Base-by-base conservation (phyloP, 2,888 invertebrate species). In the Drosophila ezoana region DNA sequence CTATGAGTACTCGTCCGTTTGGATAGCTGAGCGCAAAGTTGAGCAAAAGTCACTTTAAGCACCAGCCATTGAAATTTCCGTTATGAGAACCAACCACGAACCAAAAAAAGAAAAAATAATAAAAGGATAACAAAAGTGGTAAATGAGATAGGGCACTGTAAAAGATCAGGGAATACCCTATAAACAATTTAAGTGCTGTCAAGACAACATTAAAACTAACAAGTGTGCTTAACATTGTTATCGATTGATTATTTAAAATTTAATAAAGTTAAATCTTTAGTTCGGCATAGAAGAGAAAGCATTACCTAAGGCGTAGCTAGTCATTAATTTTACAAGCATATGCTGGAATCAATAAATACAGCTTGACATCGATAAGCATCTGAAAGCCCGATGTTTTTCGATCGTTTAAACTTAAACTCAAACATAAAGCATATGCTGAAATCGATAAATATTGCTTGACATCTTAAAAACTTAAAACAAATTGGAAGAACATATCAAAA, bases 1-100 rank as follows among this genome's bases (percentile, higher is more conserved):
- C 76, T 72, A 65, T 59, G 65, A 82, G 77, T 69, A 66, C 76
- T 64, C 74, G 40, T 51, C 72, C 70, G 66, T 79, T 85, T 87
- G 73, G 76, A 70, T 67, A 78, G 84, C 68, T 49, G 81, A 72
- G 82, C 70, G 66, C 56, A 69, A 81, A 86, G 84, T 86, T 87
- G 83, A 81, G 82, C 83, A 85, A 87, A 87, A 87, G 88, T 87
- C 86, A 79, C 80, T 88, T 87, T 82, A 85, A 85, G 76, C 79
- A 87, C 85, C 63, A 79, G 58, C 86, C 79, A 75, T 88, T 82
- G 72, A 83, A 86, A 82, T 88, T 79, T 82, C 88, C 83, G 88
- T 79, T 83, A 86, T 79, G 67, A 73, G 73, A 63, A 45, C 53
- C 33, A 53, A 52, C 59, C 65, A 68, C 61, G 44, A 77, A 52